These are phyloP conservation scores for Gerris buenoi DNA, from an alignment of 1,140 invertebrate genomes.

Conservation along the genomic window DNA sequence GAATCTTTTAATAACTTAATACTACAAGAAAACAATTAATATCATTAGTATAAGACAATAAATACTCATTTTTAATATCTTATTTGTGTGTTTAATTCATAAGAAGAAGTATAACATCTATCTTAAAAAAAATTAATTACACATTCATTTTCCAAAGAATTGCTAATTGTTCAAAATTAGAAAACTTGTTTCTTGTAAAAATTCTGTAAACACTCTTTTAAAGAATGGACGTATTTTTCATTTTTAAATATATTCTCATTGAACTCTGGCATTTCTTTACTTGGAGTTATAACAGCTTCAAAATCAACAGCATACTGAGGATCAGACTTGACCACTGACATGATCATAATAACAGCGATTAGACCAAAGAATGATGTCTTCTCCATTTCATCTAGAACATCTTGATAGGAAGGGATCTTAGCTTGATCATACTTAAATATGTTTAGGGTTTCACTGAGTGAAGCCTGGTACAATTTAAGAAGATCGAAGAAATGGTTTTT, in stretches of 20 bases:
- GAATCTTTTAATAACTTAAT: too few species aligned
- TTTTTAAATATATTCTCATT: background rate
- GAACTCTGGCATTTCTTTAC: background rate
- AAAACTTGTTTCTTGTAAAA: background rate
- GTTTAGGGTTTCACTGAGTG: background rate
- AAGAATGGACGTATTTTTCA: background rate
- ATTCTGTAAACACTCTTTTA: background rate
- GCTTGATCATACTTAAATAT: background rate
- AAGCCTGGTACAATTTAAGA: background rate
- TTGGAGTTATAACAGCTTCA: background rate
- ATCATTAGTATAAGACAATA: too few species aligned
- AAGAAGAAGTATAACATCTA: constrained; percentile 10
- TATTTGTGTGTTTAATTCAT: too few species aligned
- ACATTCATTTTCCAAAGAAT: background rate
- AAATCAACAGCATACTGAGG: background rate
- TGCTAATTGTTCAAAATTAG: background rate
- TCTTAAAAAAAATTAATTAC: background rate
- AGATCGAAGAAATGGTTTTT: background rate
- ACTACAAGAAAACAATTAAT: too few species aligned
- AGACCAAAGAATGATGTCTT: background rate
- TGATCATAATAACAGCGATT: background rate
- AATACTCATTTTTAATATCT: too few species aligned
- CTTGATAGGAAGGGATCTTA: background rate
- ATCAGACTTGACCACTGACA: background rate
- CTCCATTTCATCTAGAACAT: constrained; percentile 1